A percentile compares a stretch with the other conserved stretches of the same genome.
These are phyloP conservation scores for Hystrix cristata DNA, from an alignment of 2,113 vertebrate species.

Conservation along the genomic window DNA sequence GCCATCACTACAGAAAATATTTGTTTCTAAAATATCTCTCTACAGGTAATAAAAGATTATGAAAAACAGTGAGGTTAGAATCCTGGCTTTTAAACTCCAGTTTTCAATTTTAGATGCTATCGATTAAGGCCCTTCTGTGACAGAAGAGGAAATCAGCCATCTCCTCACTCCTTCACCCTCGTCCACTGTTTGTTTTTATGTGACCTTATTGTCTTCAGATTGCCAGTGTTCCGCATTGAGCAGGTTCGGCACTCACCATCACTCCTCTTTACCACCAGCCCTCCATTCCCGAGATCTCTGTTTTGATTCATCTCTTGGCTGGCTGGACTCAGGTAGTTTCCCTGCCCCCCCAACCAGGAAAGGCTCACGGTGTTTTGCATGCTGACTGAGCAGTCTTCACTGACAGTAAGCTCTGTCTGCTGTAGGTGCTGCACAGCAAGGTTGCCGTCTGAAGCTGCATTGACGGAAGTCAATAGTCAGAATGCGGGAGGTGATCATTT, in stretches of 20 bases:
- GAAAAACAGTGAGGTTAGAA: constrained; percentile 53
- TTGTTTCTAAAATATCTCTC: constrained; percentile 59
- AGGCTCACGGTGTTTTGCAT: not conserved
- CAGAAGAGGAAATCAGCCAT: constrained; percentile 56
- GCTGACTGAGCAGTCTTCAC: not conserved
- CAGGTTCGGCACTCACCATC: not conserved
- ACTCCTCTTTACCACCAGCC: not conserved
- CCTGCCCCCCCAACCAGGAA: not conserved
- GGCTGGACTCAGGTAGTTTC: constrained; percentile 19
- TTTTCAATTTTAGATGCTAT: constrained; percentile 64
- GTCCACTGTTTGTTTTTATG: not conserved
- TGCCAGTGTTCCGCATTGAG: not conserved
- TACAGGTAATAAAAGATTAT: constrained; percentile 54
- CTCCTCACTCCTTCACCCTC: not conserved
- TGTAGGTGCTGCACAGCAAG: not conserved
- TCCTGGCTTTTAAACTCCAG: constrained; percentile 51
- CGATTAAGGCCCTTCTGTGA: not conserved
- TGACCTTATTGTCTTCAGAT: not conserved
- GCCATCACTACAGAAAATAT: not conserved
- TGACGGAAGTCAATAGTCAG: not conserved
- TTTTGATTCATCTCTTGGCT: constrained; percentile 38
- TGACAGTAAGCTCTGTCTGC: not conserved
- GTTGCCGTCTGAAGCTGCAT: not conserved
- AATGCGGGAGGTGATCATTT: not conserved
- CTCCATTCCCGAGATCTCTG: not conserved